A percentile compares a stretch with the other conserved stretches of the same genome.
These are phyloP conservation scores for Parazoanthus atlanticus DNA, from an alignment of 92 coral and sea anemone genomes.

Conservation along the genomic window DNA sequence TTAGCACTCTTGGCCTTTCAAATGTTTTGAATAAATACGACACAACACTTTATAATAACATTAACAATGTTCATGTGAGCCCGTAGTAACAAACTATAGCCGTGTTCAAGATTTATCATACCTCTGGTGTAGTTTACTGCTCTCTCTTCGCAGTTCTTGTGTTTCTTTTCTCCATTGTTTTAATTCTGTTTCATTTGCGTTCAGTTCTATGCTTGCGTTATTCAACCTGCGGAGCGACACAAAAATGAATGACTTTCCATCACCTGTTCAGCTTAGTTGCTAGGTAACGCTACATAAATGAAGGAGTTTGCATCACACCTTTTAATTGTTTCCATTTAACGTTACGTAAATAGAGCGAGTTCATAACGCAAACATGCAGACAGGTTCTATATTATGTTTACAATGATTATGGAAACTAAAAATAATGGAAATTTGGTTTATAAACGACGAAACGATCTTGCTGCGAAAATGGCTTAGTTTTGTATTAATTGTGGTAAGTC, in stretches of 20 bases:
- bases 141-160: constrained; percentile 72
- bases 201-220: constrained; percentile 64
- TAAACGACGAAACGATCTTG: neutral
- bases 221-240: constrained; percentile 49
- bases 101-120: constrained; percentile 24
- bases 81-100: neutral
- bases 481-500: neutral
- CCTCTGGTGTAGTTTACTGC: constrained; percentile 72
- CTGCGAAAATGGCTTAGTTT: neutral
- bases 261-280: neutral
- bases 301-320: neutral
- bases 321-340: neutral
- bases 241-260: neutral
- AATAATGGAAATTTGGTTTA: too few relatives aligned
- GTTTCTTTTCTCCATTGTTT: constrained; percentile 65
- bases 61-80: neutral
- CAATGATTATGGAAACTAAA: neutral
- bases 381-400: neutral
- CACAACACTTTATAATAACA: neutral
- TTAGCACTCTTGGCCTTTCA: neutral
- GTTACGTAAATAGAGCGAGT: neutral
- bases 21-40: neutral
- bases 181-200: constrained; percentile 68
- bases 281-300: neutral
- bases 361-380: neutral